Base-by-base conservation (phyloP, 2,113 vertebrate species). In the Raja brachyura region DNA sequence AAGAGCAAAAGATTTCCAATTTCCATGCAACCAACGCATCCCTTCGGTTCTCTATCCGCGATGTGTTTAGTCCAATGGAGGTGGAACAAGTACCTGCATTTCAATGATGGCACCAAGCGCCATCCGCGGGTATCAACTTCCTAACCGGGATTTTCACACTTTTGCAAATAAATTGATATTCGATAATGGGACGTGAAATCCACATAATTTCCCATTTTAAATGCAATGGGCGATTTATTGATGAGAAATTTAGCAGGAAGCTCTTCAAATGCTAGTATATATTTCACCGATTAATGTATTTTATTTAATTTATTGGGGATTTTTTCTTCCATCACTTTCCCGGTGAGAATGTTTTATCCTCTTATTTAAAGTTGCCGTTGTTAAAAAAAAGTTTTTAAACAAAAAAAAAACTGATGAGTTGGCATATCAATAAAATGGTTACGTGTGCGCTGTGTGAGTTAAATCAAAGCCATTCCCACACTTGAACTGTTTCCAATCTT, bases 401-500 rank as follows among this genome's bases (percentile, higher is more conserved):
- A 48, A 48, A 6, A 63, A 18, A 66, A 61, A 88, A 88, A 11
- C 90, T 48, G 90, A 92, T 92, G 66, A 92, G 90, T 54, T 92
- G 90, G 90, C 90, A 73, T 92, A 92, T 92, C 90, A 73, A 92
- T 92, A 92, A 73, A 92, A 13, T 92, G 90, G 59, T 92, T 92
- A 92, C 90, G 90, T 92, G 90, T 92, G 70, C 25, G 90, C 39
- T 92, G 18, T 31, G 90, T 92, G 73, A 28, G 90, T 73, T 54
- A 74, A 73, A 92, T 73, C 18, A 33, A 74, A 70, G 90, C 90
- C 90, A 54, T 70, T 48, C 68, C 39, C 48, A 28, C 33, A 5
- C 39, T 92, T 92, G 90, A 73, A 54, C 11, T 0, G 3, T 25
- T 73, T 73, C 90, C 90, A 92, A 20, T 68, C 63, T 54, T 39